Percentiles rank a stretch among this genome's conserved stretches.
Conservation (phyloP, 2,888 invertebrate species). For the Chydorus sphaericus region DNA sequence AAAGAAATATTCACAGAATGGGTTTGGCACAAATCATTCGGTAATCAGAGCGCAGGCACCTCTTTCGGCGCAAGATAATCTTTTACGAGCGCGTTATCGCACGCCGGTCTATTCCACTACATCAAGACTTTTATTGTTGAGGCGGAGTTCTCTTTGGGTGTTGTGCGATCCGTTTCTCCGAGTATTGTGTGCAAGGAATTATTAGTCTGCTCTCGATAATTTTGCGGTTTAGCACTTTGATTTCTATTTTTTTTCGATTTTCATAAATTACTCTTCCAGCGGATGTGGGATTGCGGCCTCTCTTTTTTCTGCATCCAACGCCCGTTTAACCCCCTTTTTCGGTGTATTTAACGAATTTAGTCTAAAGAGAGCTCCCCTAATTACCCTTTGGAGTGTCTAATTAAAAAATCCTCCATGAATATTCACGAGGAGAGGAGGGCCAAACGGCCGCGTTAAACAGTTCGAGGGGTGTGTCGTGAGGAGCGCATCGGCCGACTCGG, state of each 20-base stretch:
- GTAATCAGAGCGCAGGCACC: not conserved
- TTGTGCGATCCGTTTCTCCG: no score
- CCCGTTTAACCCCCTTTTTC: constrained; percentile 1
- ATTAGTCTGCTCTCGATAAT: no score
- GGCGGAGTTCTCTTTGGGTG: no score
- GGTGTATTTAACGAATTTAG: not conserved
- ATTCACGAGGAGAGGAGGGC: not conserved
- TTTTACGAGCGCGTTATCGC: no score
- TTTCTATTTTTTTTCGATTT: not conserved
- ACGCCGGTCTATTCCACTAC: no score
- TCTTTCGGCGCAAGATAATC: no score
- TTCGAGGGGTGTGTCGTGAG: not conserved
- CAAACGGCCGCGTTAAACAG: no score
- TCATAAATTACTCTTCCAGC: not conserved
- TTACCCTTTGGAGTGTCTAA: not conserved
- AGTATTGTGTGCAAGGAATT: no score
- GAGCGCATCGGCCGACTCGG: no score
- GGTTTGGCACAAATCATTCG: constrained; percentile 3
- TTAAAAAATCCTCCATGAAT: not conserved
- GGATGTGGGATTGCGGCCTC: not conserved
- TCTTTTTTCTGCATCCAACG: constrained; percentile 2
- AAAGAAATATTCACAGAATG: no score
- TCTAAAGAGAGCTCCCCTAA: not conserved
- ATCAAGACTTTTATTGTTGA: no score
- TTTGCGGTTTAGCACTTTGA: not conserved